These are phyloP conservation scores for Choloepus didactylus DNA, from an alignment of 2,797 vertebrate genomes.

Conservation along the genomic window DNA sequence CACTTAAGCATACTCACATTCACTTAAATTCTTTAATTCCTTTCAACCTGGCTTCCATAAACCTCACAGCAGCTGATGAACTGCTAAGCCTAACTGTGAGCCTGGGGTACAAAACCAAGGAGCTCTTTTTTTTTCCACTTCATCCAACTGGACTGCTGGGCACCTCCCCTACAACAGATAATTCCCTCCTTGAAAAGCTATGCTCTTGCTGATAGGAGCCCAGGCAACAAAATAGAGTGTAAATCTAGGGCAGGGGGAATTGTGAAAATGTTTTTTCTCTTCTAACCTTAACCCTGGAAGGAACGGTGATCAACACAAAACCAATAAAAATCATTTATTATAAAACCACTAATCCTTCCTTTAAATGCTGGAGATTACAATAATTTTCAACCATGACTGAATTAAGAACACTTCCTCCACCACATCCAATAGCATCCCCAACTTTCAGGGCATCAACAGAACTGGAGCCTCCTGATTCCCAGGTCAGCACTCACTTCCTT, in stretches of 20 bases:
- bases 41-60: not conserved
- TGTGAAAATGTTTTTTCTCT: not conserved
- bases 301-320: not conserved
- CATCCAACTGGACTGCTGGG: not conserved
- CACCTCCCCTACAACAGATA: not conserved
- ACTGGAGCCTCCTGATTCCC: not conserved
- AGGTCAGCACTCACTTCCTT: not conserved
- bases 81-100: not conserved
- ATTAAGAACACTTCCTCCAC: not conserved
- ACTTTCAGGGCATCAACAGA: not conserved
- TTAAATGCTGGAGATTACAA: not conserved
- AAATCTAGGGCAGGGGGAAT: not conserved
- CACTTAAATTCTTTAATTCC: not conserved
- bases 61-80: not conserved
- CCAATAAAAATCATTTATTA: conserved; percentile 22
- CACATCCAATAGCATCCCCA: not conserved
- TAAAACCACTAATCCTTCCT: not conserved
- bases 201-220: not conserved
- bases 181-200: not conserved
- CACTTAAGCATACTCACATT: not conserved
- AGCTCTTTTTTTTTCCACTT: not conserved
- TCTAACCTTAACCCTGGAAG: not conserved
- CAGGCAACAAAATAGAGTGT: not conserved
- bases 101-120: not conserved
- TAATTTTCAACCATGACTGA: not conserved